Evolutionary conservation across 64 coral and sea anemone species (phyloP), one percentile per base, ranked within the genome.

Genomic region (Trachythela sp.): DNA sequence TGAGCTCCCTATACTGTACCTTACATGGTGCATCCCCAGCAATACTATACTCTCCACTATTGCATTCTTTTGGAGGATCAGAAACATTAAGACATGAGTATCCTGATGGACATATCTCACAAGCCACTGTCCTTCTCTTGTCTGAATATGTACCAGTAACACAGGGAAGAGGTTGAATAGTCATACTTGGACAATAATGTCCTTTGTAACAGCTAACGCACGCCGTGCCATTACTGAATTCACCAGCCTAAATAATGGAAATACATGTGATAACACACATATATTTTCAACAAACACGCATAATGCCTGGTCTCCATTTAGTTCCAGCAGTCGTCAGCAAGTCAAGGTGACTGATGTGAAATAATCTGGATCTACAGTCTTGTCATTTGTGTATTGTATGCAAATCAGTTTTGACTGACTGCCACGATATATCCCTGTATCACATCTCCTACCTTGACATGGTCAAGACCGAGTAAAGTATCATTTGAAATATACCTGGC

Each of bases 1-100:
- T 39, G 5, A 68, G 14, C 31, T 38, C 75, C 37, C 75, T n/a
- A 22, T 68, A 56, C 87, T 89, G 64, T 89, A 99, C 96, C 33
- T 80, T 91, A 39, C 96, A 99, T n/a, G 86, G 89, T 77, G 84
- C 70, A 84, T 99, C 93, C 36, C 96, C 96, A 83, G 93, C 87
- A 54, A 99, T 94, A 56, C 96, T 99, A 86, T 93, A 99, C 87
- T 93, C 91, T 48, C 96, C 93, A 29, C 33, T 36, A 38, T 80
- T 80, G 34, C 75, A 80, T 39, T 80, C 75, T 39, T 80, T 35
- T 35, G 75, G 75, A 80, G 32, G 15, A 80, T 37, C 33, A 20
- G 75, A 35, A 39, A 22, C 33, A 80, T 80, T 30, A 18, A 36
- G 75, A 80, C 75, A 80, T 15, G 75, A 80, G 38, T 80, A 80